phyloP scores from a whole-genome alignment of 2,888 invertebrate species.

The Gonocerus acuteangulatus region DNA sequence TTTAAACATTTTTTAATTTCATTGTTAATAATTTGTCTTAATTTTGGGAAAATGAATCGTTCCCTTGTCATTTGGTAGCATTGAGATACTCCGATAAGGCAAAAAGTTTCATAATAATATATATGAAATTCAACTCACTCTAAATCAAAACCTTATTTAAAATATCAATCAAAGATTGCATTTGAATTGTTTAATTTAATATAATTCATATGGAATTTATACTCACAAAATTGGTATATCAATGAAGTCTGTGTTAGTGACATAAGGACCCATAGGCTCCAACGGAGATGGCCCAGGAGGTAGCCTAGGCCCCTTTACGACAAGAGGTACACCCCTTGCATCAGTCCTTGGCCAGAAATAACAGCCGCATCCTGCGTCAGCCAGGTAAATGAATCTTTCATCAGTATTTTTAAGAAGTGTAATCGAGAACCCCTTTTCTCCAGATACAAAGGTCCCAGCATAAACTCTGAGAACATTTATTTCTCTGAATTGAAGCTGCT shows the following conservation, averaged over 20 bases:
- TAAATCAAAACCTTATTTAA: too few relatives aligned
- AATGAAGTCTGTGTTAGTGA: not conserved
- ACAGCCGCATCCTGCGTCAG: not conserved
- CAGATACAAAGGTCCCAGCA: conserved; percentile 23
- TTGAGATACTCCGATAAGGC: too few relatives aligned
- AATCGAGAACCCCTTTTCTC: conserved; percentile 28
- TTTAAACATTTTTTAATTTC: too few relatives aligned
- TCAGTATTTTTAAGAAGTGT: conserved; percentile 28
- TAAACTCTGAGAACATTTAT: conserved; percentile 20
- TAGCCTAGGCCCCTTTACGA: conserved; percentile 1
- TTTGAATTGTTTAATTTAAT: too few relatives aligned
- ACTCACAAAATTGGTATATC: conserved; percentile 8
- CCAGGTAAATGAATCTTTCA: not conserved
- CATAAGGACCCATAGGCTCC: not conserved
- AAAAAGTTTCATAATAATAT: too few relatives aligned
- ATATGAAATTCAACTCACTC: too few relatives aligned
- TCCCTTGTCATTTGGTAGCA: too few relatives aligned
- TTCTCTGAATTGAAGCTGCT: conserved; percentile 4
- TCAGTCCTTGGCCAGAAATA: conserved; percentile 5
- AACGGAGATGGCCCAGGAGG: not conserved
- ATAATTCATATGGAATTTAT: too few relatives aligned
- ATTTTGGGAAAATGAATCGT: too few relatives aligned
- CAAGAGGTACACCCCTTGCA: not conserved
- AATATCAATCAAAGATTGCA: too few relatives aligned
- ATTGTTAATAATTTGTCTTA: too few relatives aligned